These are phyloP conservation scores for Dipodomys ordii DNA, from an alignment of 2,113 vertebrate genomes.

Conservation along the genomic window DNA sequence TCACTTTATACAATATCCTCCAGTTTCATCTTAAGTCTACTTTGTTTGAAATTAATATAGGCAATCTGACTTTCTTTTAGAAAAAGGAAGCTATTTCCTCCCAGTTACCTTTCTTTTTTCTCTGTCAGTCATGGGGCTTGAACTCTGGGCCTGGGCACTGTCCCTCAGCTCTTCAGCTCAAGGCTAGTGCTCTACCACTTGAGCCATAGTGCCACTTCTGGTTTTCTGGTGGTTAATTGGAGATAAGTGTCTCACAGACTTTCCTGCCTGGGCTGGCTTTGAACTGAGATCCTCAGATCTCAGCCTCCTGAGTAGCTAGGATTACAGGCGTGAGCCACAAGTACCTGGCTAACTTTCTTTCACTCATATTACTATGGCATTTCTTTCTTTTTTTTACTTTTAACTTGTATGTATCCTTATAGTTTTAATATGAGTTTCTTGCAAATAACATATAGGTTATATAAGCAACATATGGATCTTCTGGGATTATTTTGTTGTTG, in stretches of 20 bases:
- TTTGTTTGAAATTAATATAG: background rate
- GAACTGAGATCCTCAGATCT: no score
- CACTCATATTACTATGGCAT: background rate
- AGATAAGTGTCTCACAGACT: no score
- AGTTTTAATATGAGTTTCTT: background rate
- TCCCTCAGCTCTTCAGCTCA: no score
- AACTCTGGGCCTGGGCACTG: no score
- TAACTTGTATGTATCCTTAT: background rate
- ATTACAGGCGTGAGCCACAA: no score
- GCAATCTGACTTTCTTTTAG: background rate
- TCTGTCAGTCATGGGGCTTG: no score
- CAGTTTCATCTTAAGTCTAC: background rate
- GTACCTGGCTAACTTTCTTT: background rate
- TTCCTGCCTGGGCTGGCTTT: no score
- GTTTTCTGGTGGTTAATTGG: no score
- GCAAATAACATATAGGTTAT: background rate
- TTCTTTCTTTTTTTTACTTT: constrained; percentile 22
- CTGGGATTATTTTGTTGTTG: background rate
- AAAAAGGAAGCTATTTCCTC: background rate
- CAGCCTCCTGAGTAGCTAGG: no score
- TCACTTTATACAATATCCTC: background rate
- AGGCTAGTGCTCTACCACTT: no score
- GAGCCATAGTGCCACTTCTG: no score
- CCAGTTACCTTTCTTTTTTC: background rate
- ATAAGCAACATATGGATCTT: background rate